Evolutionary conservation across 2,888 invertebrate genomes (phyloP).

Genomic region (Romanomermis culicivorax): DNA sequence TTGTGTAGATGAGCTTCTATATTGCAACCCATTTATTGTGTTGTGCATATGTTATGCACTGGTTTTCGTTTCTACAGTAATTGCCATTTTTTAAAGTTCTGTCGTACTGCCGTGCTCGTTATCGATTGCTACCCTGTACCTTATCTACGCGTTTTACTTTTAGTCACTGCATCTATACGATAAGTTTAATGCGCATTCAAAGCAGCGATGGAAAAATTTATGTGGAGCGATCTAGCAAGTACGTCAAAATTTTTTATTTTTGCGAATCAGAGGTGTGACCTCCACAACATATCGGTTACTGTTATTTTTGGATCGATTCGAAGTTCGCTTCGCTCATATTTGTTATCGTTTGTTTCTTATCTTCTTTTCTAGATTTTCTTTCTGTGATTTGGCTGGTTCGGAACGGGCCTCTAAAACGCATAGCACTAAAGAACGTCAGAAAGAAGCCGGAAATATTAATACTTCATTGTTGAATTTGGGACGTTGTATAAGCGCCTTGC

Average conservation of each 20-base stretch:
- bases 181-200: not conserved
- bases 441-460: slow-evolving; percentile 71
- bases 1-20: no score
- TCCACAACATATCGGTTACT: no score
- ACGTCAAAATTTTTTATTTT: not conserved
- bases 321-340: no score
- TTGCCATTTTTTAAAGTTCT: no score
- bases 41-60: no score
- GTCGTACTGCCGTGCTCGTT: no score
- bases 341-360: not conserved
- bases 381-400: slow-evolving; percentile 77
- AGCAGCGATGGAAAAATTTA: not conserved
- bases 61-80: no score
- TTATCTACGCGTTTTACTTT: no score
- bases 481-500: slow-evolving; percentile 44
- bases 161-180: slow-evolving; percentile 8
- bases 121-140: no score
- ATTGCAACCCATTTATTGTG: no score
- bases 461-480: slow-evolving; percentile 65
- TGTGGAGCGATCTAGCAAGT: not conserved
- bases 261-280: not conserved
- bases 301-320: no score
- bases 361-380: slow-evolving; percentile 40
- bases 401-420: slow-evolving; percentile 54
- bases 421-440: slow-evolving; percentile 48